phyloP scores from a whole-genome alignment of 1,140 invertebrate species.

The Solen grandis region DNA sequence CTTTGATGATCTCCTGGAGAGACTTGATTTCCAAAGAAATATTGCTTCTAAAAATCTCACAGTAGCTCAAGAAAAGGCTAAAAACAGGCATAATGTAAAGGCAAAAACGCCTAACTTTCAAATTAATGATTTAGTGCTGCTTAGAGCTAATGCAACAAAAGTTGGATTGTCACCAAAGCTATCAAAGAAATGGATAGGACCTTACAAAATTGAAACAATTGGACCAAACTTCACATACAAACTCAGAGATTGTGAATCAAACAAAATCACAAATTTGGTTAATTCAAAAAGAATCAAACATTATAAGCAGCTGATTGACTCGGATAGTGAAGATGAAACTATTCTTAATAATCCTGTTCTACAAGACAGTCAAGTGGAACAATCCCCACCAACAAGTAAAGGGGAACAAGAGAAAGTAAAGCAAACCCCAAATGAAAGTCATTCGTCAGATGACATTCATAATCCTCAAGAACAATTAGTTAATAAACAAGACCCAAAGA shows the following conservation, averaged over 20 bases:
- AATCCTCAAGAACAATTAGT: background rate
- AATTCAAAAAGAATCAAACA: slow-evolving; percentile 28
- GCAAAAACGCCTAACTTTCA: slow-evolving; percentile 15
- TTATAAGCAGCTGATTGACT: background rate
- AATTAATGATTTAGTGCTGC: slow-evolving; percentile 18
- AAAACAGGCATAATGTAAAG: slow-evolving; percentile 25
- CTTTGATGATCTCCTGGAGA: background rate
- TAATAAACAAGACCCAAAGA: background rate
- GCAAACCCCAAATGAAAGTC: background rate
- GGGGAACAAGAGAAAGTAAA: background rate
- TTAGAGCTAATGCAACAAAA: background rate
- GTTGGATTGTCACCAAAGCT: slow-evolving; percentile 26
- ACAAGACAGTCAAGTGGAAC: background rate
- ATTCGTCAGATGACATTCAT: background rate
- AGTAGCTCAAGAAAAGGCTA: background rate
- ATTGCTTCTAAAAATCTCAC: slow-evolving; percentile 10
- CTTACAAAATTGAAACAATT: slow-evolving; percentile 7
- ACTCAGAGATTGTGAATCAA: slow-evolving; percentile 13
- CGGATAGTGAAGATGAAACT: slow-evolving; percentile 5
- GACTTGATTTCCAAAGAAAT: slow-evolving; percentile 1
- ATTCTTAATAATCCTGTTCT: background rate
- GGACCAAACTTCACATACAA: slow-evolving; percentile 36
- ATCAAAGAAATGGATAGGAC: slow-evolving; percentile 13
- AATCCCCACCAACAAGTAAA: background rate
- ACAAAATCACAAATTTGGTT: slow-evolving; percentile 10